Base-by-base conservation (phyloP, 2,797 vertebrate genomes). In the Chrosomus eos region DNA sequence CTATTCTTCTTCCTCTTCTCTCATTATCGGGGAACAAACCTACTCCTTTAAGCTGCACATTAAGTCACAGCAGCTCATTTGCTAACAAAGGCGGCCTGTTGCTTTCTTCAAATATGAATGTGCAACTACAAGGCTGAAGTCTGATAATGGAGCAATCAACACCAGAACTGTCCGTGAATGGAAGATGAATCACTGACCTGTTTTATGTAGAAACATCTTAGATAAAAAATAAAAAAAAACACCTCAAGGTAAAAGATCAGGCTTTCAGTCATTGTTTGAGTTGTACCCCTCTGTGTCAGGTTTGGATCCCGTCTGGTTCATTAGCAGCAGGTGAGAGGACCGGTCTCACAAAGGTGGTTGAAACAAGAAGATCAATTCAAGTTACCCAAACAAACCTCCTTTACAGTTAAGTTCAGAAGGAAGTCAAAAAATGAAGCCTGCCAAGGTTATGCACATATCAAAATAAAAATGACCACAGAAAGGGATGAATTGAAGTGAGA, bases 371-470 rank as follows among this genome's bases (percentile, higher is more conserved):
- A 67, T 28, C 16, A 23, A 43, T 48, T 58, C 28, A 76, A 80
- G 60, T 60, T 77, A 26, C 66, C 48, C 33, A 84, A 87, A 78
- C 66, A 78, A 74, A 28, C 70, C 31, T 85, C 68, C 55, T 80
- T 13, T 80, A 33, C 5, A 40, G 40, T 55, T 73, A 60, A 68
- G 33, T n/a, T 11, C 83, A 60, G 64, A 80, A 58, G 14, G 8
- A 36, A 66, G 9, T 55, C 80, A 70, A 26, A 26, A 81, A 76
- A 62, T 51, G 31, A 55, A 28, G 38, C 70, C 33, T 62, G 77
- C 51, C 86, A 87, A 89, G 86, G 86, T 87, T 78, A 84, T 28
- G 43, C 33, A 70, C 60, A 79, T 18, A 5, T 36, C 53, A 23
- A 85, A 85, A 72, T 45, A 60, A 78, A 80, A 28, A 71, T 36